Evolutionary conservation across 2,888 invertebrate genomes (phyloP).

Genomic region (Dendrolimus houi): DNA sequence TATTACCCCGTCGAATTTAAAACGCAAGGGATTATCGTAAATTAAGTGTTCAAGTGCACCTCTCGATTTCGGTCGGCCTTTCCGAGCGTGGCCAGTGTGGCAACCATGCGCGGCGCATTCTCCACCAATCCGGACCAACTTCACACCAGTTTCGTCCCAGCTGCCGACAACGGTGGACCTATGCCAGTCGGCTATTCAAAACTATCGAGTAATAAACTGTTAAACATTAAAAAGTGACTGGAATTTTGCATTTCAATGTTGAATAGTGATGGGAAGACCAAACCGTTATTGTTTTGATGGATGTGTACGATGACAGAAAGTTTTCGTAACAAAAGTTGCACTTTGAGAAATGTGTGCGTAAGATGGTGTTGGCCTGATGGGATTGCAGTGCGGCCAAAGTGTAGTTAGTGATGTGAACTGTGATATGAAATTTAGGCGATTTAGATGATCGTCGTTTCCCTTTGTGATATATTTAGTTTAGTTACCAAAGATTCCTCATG

Average conservation of each 20-base stretch:
- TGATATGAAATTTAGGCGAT: slow-evolving; percentile 69
- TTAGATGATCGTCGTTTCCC: slow-evolving; percentile 68
- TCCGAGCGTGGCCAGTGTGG: slow-evolving; percentile 64
- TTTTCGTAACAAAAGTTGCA: slow-evolving; percentile 69
- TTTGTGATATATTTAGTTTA: slow-evolving; percentile 73
- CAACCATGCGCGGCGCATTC: slow-evolving; percentile 74
- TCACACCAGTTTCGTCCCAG: slow-evolving; percentile 67
- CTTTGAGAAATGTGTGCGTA: slow-evolving; percentile 63
- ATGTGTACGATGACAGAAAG: slow-evolving; percentile 64
- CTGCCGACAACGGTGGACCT: slow-evolving; percentile 45
- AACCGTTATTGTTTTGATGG: slow-evolving; percentile 27
- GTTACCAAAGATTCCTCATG: slow-evolving; percentile 76
- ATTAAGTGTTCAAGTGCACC: slow-evolving; percentile 39
- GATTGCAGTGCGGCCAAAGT: slow-evolving; percentile 67
- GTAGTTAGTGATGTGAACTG: slow-evolving; percentile 73
- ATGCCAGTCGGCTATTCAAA: slow-evolving; percentile 40
- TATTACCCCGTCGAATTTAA: slow-evolving; percentile 47
- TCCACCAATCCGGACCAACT: slow-evolving; percentile 66
- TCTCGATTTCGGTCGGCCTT: slow-evolving; percentile 49
- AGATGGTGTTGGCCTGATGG: slow-evolving; percentile 69
- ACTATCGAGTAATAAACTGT: slow-evolving; percentile 64
- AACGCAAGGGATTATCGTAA: slow-evolving; percentile 39
- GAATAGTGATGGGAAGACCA: slow-evolving; percentile 48
- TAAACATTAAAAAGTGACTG: slow-evolving; percentile 56
- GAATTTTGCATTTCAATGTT: slow-evolving; percentile 33